Evolutionary conservation across 2,113 vertebrate species (phyloP).

Genomic region (Melanotaenia duboulayi): DNA sequence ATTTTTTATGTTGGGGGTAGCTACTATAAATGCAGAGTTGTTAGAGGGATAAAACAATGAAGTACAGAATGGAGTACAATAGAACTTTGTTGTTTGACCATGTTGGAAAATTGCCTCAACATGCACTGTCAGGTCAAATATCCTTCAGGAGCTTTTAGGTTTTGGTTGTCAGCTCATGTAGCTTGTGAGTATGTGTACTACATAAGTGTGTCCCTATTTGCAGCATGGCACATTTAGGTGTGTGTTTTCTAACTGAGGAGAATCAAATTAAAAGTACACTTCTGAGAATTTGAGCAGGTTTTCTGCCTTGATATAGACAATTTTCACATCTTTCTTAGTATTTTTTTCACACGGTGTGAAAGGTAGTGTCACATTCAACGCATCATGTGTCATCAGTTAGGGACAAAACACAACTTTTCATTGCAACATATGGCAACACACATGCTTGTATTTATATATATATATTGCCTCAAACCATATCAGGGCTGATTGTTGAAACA

Average conservation of each 20-base stretch:
- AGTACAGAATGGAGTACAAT: slow-evolving; percentile 52
- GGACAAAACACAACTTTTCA: slow-evolving; percentile 22
- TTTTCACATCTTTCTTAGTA: slow-evolving; percentile 13
- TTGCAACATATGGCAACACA: slow-evolving; percentile 11
- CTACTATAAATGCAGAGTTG: slow-evolving; percentile 17
- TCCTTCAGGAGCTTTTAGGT: slow-evolving; percentile 51
- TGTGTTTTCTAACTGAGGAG: slow-evolving; percentile 3
- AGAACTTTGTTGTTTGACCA: slow-evolving; percentile 60
- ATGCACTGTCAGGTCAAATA: slow-evolving; percentile 67
- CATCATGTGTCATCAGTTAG: slow-evolving; percentile 23
- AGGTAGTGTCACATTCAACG: slow-evolving; percentile 29
- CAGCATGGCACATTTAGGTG: background rate
- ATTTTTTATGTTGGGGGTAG: slow-evolving; percentile 19
- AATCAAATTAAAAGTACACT: slow-evolving; percentile 21
- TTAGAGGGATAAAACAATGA: slow-evolving; percentile 44
- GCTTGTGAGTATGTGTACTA: slow-evolving; percentile 33
- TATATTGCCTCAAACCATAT: slow-evolving; percentile 5
- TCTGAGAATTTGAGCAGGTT: slow-evolving; percentile 10
- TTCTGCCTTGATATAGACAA: slow-evolving; percentile 29
- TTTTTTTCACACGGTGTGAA: slow-evolving; percentile 31
- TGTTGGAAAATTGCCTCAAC: slow-evolving; percentile 66
- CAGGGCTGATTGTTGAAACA: slow-evolving; percentile 36
- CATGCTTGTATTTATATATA: slow-evolving; percentile 31
- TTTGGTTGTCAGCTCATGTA: slow-evolving; percentile 10
- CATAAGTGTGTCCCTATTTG: slow-evolving; percentile 3